Evolutionary conservation across 2,797 vertebrate species (phyloP).

Genomic region (Cheirogaleus major): DNA sequence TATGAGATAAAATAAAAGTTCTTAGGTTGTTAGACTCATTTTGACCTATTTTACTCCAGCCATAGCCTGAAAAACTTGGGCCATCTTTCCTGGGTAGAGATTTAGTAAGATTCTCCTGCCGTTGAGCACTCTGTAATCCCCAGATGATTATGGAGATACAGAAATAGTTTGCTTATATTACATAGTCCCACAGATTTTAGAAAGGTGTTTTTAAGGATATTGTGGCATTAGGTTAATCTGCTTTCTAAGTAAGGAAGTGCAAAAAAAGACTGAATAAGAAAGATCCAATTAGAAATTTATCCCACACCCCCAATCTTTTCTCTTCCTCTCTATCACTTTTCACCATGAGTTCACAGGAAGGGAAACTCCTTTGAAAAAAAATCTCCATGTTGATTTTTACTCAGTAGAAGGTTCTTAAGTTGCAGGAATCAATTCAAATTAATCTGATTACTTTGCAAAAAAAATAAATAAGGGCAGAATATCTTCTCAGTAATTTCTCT

Average conservation of each 20-base stretch:
- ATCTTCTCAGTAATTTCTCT: background rate
- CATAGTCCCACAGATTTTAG: background rate
- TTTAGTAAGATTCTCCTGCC: background rate
- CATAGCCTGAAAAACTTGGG: background rate
- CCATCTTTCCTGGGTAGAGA: background rate
- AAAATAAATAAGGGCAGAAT: background rate
- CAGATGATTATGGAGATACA: background rate
- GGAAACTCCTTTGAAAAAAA: background rate
- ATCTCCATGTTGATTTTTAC: background rate
- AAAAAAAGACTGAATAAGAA: background rate
- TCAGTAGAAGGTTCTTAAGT: background rate
- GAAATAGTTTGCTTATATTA: background rate
- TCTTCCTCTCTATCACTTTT: background rate
- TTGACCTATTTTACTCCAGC: background rate
- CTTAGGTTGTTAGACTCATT: background rate
- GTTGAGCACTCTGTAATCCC: background rate
- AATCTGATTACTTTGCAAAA: background rate
- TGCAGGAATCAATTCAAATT: background rate
- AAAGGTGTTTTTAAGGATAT: background rate
- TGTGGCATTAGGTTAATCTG: background rate
- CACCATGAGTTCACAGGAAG: background rate
- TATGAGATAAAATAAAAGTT: background rate
- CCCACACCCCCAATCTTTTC: background rate
- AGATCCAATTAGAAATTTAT: background rate
- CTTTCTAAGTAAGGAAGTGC: background rate